Evolutionary conservation across 2,888 invertebrate genomes (phyloP).

Genomic region (Monochamus alternatus): DNA sequence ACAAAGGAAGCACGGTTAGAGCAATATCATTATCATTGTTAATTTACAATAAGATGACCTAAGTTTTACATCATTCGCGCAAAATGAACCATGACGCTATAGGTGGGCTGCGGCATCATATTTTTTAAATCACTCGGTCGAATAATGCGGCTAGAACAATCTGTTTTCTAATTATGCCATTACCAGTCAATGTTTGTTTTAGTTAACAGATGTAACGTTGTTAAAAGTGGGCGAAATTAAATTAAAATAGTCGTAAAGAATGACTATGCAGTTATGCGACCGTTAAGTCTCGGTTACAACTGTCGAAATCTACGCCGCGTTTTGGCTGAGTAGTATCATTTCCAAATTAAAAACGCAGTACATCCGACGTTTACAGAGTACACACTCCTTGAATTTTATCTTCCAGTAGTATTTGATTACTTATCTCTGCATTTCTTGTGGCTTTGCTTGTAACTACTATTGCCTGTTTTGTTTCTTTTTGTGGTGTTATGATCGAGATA

Average conservation of each 20-base stretch:
- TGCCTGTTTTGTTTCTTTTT: too few relatives aligned
- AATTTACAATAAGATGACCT: slow-evolving; percentile 42
- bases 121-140: slow-evolving; percentile 15
- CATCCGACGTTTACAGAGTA: too few relatives aligned
- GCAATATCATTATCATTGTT: slow-evolving; percentile 27
- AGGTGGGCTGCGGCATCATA: neutral
- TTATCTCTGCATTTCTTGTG: too few relatives aligned
- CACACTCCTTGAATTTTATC: too few relatives aligned
- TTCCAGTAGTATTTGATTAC: too few relatives aligned
- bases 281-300: neutral
- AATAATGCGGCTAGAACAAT: neutral
- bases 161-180: neutral
- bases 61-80: slow-evolving; percentile 45
- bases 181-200: neutral
- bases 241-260: neutral
- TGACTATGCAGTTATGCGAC: neutral
- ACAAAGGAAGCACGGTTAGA: slow-evolving; percentile 16
- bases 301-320: too few relatives aligned
- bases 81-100: slow-evolving; percentile 46
- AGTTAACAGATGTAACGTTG: neutral
- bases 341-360: too few relatives aligned
- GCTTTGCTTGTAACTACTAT: too few relatives aligned
- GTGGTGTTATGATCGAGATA: too few relatives aligned
- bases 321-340: too few relatives aligned
- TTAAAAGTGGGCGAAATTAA: neutral